Percentiles rank a stretch among this genome's conserved stretches.
Evolutionary conservation across 2,888 invertebrate genomes (phyloP).

Genomic region (Agrochola macilenta): DNA sequence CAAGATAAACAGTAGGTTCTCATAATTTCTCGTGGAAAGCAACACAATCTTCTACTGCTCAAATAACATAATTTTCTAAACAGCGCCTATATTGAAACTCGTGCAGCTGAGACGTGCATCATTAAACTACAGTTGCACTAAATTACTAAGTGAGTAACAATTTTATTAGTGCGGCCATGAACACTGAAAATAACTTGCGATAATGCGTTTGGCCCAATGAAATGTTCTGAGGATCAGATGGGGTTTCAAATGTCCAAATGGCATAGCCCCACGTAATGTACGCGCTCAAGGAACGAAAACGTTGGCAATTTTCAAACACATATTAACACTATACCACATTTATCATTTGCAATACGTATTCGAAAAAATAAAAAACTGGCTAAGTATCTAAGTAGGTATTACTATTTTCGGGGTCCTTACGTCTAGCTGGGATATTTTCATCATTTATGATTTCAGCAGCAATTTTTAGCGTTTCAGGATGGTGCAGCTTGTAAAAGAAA

Average conservation of each 20-base stretch:
- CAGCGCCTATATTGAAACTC: constrained; percentile 51
- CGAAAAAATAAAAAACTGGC: too few species aligned
- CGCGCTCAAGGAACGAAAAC: not conserved
- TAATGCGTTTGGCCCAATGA: not conserved
- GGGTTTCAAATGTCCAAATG: not conserved
- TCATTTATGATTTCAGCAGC: too few species aligned
- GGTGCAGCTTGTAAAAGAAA: too few species aligned
- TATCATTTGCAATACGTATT: too few species aligned
- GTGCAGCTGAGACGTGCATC: constrained; percentile 56
- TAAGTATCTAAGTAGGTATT: too few species aligned
- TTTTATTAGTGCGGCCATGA: constrained; percentile 47
- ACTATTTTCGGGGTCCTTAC: too few species aligned
- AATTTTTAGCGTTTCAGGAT: too few species aligned
- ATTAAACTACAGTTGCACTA: constrained; percentile 61
- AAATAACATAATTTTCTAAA: constrained; percentile 53
- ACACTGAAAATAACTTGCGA: constrained; percentile 3
- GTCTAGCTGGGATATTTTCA: too few species aligned
- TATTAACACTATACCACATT: too few species aligned
- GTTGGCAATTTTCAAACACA: not conserved
- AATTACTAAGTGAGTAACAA: constrained; percentile 53
- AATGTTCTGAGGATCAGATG: not conserved
- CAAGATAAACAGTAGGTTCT: constrained; percentile 22
- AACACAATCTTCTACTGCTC: constrained; percentile 15
- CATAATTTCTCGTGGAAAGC: constrained; percentile 30
- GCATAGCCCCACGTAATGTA: not conserved